Evolutionary conservation across 64 coral and sea anemone genomes (phyloP).

Genomic region (Montipora capricornis): DNA sequence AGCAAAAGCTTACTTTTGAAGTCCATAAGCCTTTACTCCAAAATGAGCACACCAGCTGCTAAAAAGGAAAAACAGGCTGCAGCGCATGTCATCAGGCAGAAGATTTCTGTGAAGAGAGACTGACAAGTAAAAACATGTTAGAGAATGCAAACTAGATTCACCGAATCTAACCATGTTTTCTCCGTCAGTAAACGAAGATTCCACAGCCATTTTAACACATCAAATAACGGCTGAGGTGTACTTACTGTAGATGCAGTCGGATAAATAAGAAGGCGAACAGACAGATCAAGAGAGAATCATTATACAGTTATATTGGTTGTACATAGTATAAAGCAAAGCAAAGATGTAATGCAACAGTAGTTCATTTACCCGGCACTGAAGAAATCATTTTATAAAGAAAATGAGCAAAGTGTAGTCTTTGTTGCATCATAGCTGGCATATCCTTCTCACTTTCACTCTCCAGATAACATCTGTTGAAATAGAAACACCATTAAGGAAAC

Average conservation of each 20-base stretch:
- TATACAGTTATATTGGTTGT: no score
- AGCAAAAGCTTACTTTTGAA: constrained; percentile 67
- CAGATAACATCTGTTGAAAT: constrained; percentile 61
- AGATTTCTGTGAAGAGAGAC: constrained; percentile 63
- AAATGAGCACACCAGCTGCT: constrained; percentile 96
- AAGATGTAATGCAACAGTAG: no score
- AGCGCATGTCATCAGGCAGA: constrained; percentile 79
- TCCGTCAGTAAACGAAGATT: no score
- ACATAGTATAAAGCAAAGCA: no score
- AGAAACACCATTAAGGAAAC: background rate
- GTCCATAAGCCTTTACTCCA: constrained; percentile 73
- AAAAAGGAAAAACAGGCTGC: constrained; percentile 93
- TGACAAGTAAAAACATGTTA: constrained; percentile 20
- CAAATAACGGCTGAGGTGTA: no score
- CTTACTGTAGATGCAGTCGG: no score
- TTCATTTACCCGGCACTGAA: constrained; percentile 82
- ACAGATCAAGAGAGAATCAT: no score
- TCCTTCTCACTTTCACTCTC: constrained; percentile 97
- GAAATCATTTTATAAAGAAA: constrained; percentile 98
- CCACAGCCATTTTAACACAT: no score
- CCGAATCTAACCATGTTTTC: no score
- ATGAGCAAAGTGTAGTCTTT: constrained; percentile 89
- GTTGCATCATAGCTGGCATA: constrained; percentile 77
- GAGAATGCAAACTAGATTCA: background rate
- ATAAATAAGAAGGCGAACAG: no score